Evolutionary conservation across 2,797 vertebrate genomes (phyloP).

Genomic region (Arrhamphus sclerolepis): DNA sequence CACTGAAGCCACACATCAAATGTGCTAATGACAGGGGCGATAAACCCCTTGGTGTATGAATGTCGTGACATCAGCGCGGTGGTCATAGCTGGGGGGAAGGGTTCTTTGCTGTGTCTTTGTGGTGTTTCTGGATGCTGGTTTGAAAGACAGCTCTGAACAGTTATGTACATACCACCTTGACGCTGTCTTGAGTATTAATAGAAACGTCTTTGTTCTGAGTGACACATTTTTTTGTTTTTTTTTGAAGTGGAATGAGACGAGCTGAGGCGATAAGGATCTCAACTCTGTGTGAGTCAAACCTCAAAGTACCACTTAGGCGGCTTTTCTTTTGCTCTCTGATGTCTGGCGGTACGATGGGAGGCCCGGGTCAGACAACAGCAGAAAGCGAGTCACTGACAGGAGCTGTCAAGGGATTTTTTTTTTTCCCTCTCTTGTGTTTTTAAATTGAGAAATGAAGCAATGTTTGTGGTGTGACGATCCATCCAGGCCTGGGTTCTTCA

Average conservation of each 20-base stretch:
- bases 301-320: constrained; percentile 75
- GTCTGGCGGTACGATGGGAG: constrained; percentile 52
- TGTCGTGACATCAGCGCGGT: constrained; percentile 50
- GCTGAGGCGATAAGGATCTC: constrained; percentile 71
- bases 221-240: too few relatives aligned
- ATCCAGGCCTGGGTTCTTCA: constrained; percentile 37
- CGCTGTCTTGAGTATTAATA: constrained; percentile 69
- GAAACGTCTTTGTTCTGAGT: constrained; percentile 75
- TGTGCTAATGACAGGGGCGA: constrained; percentile 52
- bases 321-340: constrained; percentile 63
- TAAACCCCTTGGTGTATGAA: constrained; percentile 48
- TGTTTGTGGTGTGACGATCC: constrained; percentile 13
- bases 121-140: constrained; percentile 52
- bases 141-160: constrained; percentile 54
- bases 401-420: constrained; percentile 51
- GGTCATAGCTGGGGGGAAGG: constrained; percentile 29
- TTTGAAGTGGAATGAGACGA: constrained; percentile 72
- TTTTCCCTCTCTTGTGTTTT: constrained; percentile 22
- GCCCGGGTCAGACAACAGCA: constrained; percentile 46
- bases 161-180: constrained; percentile 58
- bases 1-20: constrained; percentile 44
- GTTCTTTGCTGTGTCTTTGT: constrained; percentile 24
- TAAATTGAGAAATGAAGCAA: constrained; percentile 35
- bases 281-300: constrained; percentile 72
- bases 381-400: constrained; percentile 64